A percentile compares a stretch with the other conserved stretches of the same genome.
Evolutionary conservation across 2,888 invertebrate genomes (phyloP).

Genomic region (Hartigia nigra): DNA sequence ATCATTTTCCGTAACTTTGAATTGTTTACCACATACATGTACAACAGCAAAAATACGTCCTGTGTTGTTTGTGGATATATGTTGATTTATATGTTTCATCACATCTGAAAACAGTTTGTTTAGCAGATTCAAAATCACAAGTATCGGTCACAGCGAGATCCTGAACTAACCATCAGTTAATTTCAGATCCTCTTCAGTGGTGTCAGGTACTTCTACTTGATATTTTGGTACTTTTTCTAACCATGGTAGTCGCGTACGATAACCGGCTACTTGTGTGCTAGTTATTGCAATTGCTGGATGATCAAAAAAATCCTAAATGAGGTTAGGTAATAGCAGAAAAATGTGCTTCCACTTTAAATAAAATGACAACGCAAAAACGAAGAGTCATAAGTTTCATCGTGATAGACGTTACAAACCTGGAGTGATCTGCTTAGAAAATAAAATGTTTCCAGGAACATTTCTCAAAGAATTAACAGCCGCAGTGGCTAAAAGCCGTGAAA

Average conservation of each 20-base stretch:
- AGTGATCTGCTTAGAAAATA: slow-evolving; percentile 33
- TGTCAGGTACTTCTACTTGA: slow-evolving; percentile 42
- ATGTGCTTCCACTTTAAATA: background rate
- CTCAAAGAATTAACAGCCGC: slow-evolving; percentile 41
- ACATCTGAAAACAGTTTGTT: slow-evolving; percentile 63
- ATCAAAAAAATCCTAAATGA: slow-evolving; percentile 6
- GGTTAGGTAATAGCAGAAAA: slow-evolving; percentile 4
- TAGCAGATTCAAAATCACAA: background rate
- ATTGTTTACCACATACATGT: slow-evolving; percentile 84
- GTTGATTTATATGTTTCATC: slow-evolving; percentile 73
- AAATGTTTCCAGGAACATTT: slow-evolving; percentile 27
- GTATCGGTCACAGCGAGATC: background rate
- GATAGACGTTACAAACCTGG: slow-evolving; percentile 32
- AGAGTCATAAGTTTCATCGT: background rate
- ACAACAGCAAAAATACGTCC: slow-evolving; percentile 85
- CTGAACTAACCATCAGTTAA: slow-evolving; percentile 33
- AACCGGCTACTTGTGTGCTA: slow-evolving; percentile 23
- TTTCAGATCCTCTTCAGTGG: slow-evolving; percentile 46
- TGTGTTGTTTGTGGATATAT: slow-evolving; percentile 69
- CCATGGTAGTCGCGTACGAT: slow-evolving; percentile 45
- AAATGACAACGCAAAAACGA: background rate
- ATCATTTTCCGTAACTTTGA: slow-evolving; percentile 87
- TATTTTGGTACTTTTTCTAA: slow-evolving; percentile 31
- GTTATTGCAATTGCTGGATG: slow-evolving; percentile 9
- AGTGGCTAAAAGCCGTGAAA: slow-evolving; percentile 42